Evolutionary conservation across 2,797 vertebrate species (phyloP), one percentile per base, ranked within the genome.

Genomic region (Sebastes hubbsi): DNA sequence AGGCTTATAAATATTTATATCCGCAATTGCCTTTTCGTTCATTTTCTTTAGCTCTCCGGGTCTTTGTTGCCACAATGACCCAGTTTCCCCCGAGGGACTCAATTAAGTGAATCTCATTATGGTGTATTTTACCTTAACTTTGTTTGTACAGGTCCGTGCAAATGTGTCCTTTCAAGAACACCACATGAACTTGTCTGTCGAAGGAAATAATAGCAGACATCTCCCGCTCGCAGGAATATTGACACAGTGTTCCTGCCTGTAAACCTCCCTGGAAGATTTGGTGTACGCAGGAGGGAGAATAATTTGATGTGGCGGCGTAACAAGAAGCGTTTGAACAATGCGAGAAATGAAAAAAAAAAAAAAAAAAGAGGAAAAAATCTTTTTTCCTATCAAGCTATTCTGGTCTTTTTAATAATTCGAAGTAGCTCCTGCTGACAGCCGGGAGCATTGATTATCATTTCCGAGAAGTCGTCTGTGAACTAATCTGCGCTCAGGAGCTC

Each of bases 391-490:
- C 18, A 66, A 75, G 62, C 72, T 78, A 63, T 82, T 79, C 80
- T 25, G 65, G 62, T 78, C 63, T 60, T 62, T 24, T 34, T 56
- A 78, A 80, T 69, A 55, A 68, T 72, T 82, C 22, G 54, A 85
- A 71, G 82, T 75, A 77, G 81, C 70, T 72, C 66, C 71, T 52
- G 82, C 81, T 81, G 89, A 90, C 84, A 84, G 88, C 84, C 60
- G 38, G 66, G 27, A 86, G 83, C 83, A 79, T 80, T 81, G 91
- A 94, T 93, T 89, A 86, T 83, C 5, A 72, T 83, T 91, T 91
- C 81, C 54, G 78, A 46, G 56, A 82, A 81, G 75, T 77, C 52
- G 55, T 82, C 80, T 73, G 81, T 72, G 77, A 88, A 89, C 88
- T 86, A 85, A 91, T 87, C 60, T 81, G 72, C 38, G 54, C 88